phyloP scores from a whole-genome alignment of 1,140 invertebrate genomes.

The Drosophila serrata region DNA sequence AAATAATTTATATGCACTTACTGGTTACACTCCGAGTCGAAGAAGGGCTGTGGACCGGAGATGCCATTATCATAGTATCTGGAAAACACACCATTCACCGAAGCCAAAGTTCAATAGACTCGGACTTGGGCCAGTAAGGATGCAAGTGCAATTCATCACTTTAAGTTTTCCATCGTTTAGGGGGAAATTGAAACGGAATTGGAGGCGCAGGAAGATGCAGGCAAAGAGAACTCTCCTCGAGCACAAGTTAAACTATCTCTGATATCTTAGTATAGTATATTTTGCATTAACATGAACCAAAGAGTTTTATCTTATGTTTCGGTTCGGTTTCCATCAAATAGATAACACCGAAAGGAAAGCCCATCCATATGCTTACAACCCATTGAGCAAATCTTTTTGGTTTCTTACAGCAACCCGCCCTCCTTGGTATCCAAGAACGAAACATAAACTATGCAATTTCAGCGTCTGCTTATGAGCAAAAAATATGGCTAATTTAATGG shows the following conservation, averaged over 20 bases:
- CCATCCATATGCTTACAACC: slow-evolving; percentile 27
- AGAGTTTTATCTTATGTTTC: background rate
- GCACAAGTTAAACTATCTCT: too few relatives aligned
- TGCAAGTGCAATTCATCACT: slow-evolving; percentile 38
- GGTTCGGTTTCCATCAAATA: background rate
- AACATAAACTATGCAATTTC: slow-evolving; percentile 47
- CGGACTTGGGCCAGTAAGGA: slow-evolving; percentile 5
- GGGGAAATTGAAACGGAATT: slow-evolving; percentile 29
- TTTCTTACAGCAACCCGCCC: background rate
- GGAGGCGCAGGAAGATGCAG: background rate
- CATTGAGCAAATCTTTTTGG: slow-evolving; percentile 35
- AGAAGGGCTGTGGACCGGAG: slow-evolving; percentile 4
- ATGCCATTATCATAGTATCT: slow-evolving; percentile 15
- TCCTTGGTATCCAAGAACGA: background rate
- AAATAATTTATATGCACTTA: slow-evolving; percentile 56
- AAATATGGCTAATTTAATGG: slow-evolving; percentile 52
- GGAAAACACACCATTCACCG: slow-evolving; percentile 24
- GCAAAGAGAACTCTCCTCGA: background rate
- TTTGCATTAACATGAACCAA: background rate
- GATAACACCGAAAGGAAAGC: background rate
- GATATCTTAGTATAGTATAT: too few relatives aligned
- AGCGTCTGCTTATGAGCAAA: slow-evolving; percentile 49
- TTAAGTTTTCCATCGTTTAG: slow-evolving; percentile 16
- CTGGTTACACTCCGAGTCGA: slow-evolving; percentile 8
- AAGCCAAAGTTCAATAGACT: slow-evolving; percentile 53